Base-by-base conservation (phyloP, 2,113 vertebrate species). In the Lepus timidus region DNA sequence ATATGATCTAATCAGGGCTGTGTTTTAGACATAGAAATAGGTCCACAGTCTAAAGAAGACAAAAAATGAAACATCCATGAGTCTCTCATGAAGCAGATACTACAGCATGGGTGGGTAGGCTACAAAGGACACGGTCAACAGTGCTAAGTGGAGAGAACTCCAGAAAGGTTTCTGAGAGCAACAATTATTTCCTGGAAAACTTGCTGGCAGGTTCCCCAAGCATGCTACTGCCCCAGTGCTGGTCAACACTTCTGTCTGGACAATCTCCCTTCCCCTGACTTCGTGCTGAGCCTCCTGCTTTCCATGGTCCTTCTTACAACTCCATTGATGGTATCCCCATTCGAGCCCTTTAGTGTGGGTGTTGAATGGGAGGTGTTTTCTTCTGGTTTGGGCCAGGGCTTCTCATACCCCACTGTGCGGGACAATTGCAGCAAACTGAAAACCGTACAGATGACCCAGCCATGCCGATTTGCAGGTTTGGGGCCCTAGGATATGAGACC, bases 241-340 rank as follows among this genome's bases (percentile, higher is more conserved):
- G 68, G 33, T 83, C 16, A 27, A 19, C 39, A 68, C 19, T 80
- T 68, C 44, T 74, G 29, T 71, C 75, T 71, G 65, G 29, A 90
- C 92, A 79, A 80, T 90, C 78, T 14, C 68, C 82, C 88, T 91
- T 67, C 36, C 55, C 25, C 14, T 94, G 71, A 86, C 22, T 39
- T 29, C 6, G 19, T 67, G 27, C 73, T 75, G 29, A 27, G 12
- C 74, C 9, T 70, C 33, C 33, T 20, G 33, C 8, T 51, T 92
- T 36, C 20, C 70, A 81, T 68, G 44, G 16, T 17, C 33, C 25
- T 25, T 49, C 67, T 79, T 68, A n/a, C 12, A 36, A 58, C 36
- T 70, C 17, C 73, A 62, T 13, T 70, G 61, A n/a, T 52, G 31
- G 17, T 1, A 62, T 23, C n/a, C 75, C 23, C 84, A 22, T 52